Conservation (phyloP, 2,888 invertebrate species). For the Platerodrilus igneus region DNA sequence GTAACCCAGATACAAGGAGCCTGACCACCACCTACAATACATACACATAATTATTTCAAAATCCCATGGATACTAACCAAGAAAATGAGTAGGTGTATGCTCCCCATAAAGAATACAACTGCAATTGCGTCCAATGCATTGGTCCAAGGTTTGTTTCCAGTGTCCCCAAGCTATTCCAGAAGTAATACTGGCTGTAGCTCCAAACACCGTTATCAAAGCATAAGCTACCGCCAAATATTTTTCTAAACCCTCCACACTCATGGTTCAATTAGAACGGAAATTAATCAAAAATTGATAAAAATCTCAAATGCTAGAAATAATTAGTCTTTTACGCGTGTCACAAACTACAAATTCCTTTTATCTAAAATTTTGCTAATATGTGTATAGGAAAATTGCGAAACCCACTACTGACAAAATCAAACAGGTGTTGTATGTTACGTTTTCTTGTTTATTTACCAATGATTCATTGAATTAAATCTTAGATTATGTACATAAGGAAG, state of each 20-base stretch:
- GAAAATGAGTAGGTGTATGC: slow-evolving; percentile 58
- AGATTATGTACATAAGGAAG: too few species aligned
- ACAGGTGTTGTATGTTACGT: too few species aligned
- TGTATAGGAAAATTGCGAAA: too few species aligned
- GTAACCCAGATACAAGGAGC: slow-evolving; percentile 65
- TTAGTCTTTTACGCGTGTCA: too few species aligned
- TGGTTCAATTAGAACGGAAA: slow-evolving; percentile 17
- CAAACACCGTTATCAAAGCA: slow-evolving; percentile 35
- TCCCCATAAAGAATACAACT: slow-evolving; percentile 65
- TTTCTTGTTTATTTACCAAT: too few species aligned
- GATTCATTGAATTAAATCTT: too few species aligned
- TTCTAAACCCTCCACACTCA: slow-evolving; percentile 41
- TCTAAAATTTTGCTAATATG: too few species aligned
- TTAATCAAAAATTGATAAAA: neutral
- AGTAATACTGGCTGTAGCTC: slow-evolving; percentile 47
- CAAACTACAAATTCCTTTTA: too few species aligned
- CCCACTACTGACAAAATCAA: too few species aligned
- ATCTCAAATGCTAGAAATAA: too few species aligned
- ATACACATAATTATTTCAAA: too few species aligned
- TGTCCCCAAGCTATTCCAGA: slow-evolving; percentile 63
- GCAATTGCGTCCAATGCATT: slow-evolving; percentile 63
- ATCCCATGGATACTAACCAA: slow-evolving; percentile 38
- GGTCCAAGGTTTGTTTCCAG: slow-evolving; percentile 63
- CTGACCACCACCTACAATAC: slow-evolving; percentile 59
- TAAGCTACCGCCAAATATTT: slow-evolving; percentile 40